A percentile compares a stretch with the other conserved stretches of the same genome.
Evolutionary conservation across 2,888 invertebrate genomes (phyloP).

Genomic region (Anoncus sp.): DNA sequence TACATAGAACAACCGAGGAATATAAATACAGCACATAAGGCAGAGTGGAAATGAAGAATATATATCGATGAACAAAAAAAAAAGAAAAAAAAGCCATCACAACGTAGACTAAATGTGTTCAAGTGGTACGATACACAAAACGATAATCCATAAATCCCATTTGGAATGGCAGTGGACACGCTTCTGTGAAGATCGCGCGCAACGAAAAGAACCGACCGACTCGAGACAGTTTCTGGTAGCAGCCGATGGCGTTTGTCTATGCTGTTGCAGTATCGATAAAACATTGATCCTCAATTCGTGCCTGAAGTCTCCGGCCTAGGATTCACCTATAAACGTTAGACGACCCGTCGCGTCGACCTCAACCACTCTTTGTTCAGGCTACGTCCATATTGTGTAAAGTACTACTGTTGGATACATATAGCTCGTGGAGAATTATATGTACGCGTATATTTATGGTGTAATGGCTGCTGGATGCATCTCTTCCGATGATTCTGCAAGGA

Average conservation of each 20-base stretch:
- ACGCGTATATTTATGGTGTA: conserved; percentile 43
- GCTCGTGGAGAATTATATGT: conserved; percentile 59
- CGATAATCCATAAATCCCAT: conserved; percentile 78
- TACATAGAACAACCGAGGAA: conserved; percentile 11
- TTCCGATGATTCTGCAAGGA: conserved; percentile 68
- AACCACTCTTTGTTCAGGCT: conserved; percentile 43
- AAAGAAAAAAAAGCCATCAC: conserved; percentile 36
- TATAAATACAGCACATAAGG: not conserved
- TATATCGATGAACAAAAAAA: not conserved
- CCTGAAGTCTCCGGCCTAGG: conserved; percentile 74
- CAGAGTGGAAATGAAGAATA: conserved; percentile 7
- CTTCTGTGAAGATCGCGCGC: conserved; percentile 68
- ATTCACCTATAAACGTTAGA: conserved; percentile 73
- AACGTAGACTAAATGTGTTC: conserved; percentile 68
- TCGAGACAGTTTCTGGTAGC: conserved; percentile 72
- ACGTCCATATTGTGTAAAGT: conserved; percentile 41
- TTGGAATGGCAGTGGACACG: conserved; percentile 76
- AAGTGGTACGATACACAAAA: conserved; percentile 76
- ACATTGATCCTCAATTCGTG: conserved; percentile 80
- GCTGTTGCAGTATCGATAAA: conserved; percentile 78
- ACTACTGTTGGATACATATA: conserved; percentile 43
- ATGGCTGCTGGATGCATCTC: conserved; percentile 67
- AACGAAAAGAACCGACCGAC: conserved; percentile 61
- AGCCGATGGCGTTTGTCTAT: conserved; percentile 63
- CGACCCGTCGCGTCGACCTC: conserved; percentile 60